A percentile compares a stretch with the other conserved stretches of the same genome.
Conservation (phyloP, 1,140 invertebrate species). For the Nephila pilipes region DNA sequence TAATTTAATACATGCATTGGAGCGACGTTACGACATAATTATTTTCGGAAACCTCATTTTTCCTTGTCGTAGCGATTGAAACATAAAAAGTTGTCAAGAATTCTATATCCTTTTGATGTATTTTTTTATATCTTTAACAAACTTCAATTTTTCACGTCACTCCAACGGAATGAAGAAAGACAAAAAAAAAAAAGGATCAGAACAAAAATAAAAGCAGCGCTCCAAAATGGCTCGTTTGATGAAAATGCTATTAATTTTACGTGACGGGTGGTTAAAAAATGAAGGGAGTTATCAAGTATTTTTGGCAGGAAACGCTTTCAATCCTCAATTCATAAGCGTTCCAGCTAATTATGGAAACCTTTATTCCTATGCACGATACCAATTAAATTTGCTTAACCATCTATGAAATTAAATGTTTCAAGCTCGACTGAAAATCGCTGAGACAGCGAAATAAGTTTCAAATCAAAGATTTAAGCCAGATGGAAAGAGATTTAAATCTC, state of each 20-base stretch:
- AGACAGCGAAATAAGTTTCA: constrained; percentile 40
- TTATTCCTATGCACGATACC: constrained; percentile 41
- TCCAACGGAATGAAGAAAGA: background rate
- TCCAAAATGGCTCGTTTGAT: background rate
- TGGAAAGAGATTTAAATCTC: constrained; percentile 65
- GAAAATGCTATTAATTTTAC: constrained; percentile 46
- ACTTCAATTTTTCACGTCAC: constrained; percentile 59
- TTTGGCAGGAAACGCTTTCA: background rate
- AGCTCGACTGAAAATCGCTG: constrained; percentile 10
- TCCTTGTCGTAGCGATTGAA: background rate
- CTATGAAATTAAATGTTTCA: constrained; percentile 74
- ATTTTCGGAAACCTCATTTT: constrained; percentile 6
- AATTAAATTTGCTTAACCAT: constrained; percentile 73
- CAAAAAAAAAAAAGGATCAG: background rate
- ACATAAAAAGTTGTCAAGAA: constrained; percentile 55
- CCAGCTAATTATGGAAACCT: constrained; percentile 57
- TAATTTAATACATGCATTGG: background rate
- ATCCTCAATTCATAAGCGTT: constrained; percentile 49
- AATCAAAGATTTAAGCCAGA: constrained; percentile 63
- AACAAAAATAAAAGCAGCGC: background rate
- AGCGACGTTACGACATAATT: background rate
- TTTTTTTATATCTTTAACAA: constrained; percentile 44
- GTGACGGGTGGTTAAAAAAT: background rate
- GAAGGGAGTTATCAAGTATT: constrained; percentile 22
- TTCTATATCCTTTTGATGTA: background rate